A percentile compares a stretch with the other conserved stretches of the same genome.
Evolutionary conservation across 2,113 vertebrate genomes (phyloP).

Genomic region (Tyto alba): DNA sequence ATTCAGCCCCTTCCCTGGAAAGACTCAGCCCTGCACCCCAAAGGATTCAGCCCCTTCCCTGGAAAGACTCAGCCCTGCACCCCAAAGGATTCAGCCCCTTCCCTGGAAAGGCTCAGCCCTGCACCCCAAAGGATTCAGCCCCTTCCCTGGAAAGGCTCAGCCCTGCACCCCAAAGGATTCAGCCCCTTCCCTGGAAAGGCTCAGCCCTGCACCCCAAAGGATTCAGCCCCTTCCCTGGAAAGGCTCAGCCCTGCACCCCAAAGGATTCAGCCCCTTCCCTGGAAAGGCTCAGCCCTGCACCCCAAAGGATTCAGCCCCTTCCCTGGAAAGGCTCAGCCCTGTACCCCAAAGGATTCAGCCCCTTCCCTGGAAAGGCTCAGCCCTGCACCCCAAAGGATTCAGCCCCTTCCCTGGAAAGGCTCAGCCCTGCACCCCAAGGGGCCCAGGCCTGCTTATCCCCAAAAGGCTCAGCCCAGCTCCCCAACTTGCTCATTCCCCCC

Average conservation of each 20-base stretch:
- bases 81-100: no score
- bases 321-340: not conserved
- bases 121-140: not conserved
- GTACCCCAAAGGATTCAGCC: no score
- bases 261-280: no score
- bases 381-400: not conserved
- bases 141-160: not conserved
- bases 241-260: not conserved
- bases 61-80: not conserved
- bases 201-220: not conserved
- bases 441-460: no score
- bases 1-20: no score
- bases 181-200: not conserved
- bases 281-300: no score
- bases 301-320: not conserved
- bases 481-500: no score
- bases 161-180: not conserved
- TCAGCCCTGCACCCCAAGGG: no score
- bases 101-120: not conserved
- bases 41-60: no score
- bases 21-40: not conserved
- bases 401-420: no score
- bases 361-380: not conserved
- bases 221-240: not conserved
- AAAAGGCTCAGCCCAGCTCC: no score